Percentiles rank a stretch among this genome's conserved stretches.
These are phyloP conservation scores for Neotoma lepida DNA, from an alignment of 2,113 vertebrate genomes.

Conservation along the genomic window DNA sequence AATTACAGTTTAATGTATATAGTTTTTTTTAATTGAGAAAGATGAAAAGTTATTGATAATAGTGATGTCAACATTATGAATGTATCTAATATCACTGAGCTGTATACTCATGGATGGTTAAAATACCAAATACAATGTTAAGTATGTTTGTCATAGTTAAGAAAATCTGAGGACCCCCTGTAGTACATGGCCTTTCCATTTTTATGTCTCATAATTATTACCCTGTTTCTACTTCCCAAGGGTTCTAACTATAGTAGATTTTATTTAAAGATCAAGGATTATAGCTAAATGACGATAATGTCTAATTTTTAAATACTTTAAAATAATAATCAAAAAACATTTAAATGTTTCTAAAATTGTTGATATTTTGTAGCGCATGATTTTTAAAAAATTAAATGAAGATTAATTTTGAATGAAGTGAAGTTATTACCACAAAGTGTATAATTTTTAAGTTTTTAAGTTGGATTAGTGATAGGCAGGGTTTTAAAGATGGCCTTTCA, in stretches of 20 bases:
- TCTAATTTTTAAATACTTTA: not conserved
- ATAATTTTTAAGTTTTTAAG: not conserved
- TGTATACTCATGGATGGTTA: not conserved
- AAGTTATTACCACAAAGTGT: not conserved
- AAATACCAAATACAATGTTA: not conserved
- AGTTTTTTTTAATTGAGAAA: not conserved
- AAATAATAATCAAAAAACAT: not conserved
- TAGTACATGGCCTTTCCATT: not conserved
- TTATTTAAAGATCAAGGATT: slow-evolving; percentile 23
- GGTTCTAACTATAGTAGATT: not conserved
- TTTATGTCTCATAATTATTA: slow-evolving; percentile 27
- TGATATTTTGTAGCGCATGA: not conserved
- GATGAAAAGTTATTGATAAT: not conserved
- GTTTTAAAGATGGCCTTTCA: not conserved
- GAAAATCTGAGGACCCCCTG: not conserved
- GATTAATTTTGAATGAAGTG: not conserved
- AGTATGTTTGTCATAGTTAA: not conserved
- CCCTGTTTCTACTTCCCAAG: not conserved
- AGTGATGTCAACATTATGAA: not conserved
- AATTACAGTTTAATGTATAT: not conserved
- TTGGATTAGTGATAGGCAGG: not conserved
- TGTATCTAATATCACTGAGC: not conserved
- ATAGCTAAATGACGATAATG: not conserved
- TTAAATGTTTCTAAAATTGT: not conserved
- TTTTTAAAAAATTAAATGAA: slow-evolving; percentile 26